These are phyloP conservation scores for Melanotaenia nigrans DNA, from an alignment of 2,797 vertebrate species.

Conservation along the genomic window DNA sequence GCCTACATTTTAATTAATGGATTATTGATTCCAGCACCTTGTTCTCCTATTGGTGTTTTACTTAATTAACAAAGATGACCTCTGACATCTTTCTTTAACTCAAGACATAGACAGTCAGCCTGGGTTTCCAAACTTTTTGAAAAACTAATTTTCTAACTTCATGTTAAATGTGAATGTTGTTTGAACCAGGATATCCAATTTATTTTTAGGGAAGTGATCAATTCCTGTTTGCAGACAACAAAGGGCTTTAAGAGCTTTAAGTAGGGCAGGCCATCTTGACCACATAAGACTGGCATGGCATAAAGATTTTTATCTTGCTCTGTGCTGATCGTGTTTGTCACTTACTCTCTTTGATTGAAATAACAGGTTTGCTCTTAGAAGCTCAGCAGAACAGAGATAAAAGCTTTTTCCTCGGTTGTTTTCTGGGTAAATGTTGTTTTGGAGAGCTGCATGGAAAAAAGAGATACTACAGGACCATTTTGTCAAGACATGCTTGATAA, in stretches of 20 bases:
- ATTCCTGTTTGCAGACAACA: constrained; percentile 39
- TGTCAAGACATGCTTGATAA: constrained; percentile 37
- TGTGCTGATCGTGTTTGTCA: constrained; percentile 50
- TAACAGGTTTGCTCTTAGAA: constrained; percentile 32
- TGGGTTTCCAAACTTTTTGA: constrained; percentile 10
- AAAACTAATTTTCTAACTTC: constrained; percentile 46
- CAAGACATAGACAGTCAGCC: constrained; percentile 37
- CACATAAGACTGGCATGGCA: constrained; percentile 23
- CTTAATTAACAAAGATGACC: constrained; percentile 24
- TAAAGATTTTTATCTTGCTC: constrained; percentile 41
- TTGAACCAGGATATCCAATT: constrained; percentile 41
- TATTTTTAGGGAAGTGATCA: constrained; percentile 50
- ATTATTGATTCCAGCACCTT: constrained; percentile 18
- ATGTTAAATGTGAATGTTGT: constrained; percentile 36
- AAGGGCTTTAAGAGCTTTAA: constrained; percentile 39
- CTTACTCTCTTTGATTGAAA: constrained; percentile 36
- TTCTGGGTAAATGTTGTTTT: constrained; percentile 19
- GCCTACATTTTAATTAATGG: neutral
- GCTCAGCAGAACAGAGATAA: constrained; percentile 26
- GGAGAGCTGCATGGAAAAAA: constrained; percentile 15
- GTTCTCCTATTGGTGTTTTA: constrained; percentile 1
- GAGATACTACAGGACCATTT: constrained; percentile 32
- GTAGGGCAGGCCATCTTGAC: constrained; percentile 34
- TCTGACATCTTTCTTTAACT: constrained; percentile 22
- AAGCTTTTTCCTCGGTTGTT: constrained; percentile 11